Evolutionary conservation across 2,113 vertebrate genomes (phyloP).

Genomic region (Oceanites oceanicus): DNA sequence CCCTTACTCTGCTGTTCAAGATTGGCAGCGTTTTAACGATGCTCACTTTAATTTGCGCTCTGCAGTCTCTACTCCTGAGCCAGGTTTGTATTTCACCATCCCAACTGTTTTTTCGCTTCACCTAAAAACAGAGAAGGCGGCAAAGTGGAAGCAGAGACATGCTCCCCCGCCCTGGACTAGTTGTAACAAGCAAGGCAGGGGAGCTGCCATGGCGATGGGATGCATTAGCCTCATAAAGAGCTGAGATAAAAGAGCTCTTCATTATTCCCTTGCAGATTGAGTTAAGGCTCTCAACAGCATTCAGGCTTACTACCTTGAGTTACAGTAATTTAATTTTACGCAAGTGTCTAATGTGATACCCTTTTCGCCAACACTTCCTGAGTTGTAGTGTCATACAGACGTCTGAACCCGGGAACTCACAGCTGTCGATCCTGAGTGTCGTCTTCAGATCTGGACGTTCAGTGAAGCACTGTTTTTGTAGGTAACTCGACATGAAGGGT

Average conservation of each 20-base stretch:
- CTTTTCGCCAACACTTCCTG: background rate
- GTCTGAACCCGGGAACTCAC: background rate
- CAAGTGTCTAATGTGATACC: background rate
- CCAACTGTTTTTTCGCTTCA: background rate
- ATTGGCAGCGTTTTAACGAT: background rate
- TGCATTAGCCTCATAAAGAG: constrained; percentile 29
- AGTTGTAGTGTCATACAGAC: background rate
- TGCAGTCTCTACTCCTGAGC: background rate
- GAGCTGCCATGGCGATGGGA: background rate
- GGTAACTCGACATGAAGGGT: background rate
- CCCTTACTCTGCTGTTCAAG: background rate
- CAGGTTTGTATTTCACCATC: constrained; percentile 18
- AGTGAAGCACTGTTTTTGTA: background rate
- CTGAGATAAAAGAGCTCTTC: constrained; percentile 36
- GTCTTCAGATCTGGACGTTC: background rate
- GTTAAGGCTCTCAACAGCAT: constrained; percentile 14
- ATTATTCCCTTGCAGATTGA: constrained; percentile 33
- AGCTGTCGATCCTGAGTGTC: background rate
- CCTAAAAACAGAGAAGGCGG: background rate
- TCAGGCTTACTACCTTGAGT: background rate
- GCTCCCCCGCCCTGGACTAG: background rate
- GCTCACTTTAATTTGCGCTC: background rate
- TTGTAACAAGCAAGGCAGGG: background rate
- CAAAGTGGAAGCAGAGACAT: background rate
- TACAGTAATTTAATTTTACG: constrained; percentile 32